A percentile compares a stretch with the other conserved stretches of the same genome.
Conservation (phyloP, 2,113 vertebrate species). For the Sceloporus undulatus region DNA sequence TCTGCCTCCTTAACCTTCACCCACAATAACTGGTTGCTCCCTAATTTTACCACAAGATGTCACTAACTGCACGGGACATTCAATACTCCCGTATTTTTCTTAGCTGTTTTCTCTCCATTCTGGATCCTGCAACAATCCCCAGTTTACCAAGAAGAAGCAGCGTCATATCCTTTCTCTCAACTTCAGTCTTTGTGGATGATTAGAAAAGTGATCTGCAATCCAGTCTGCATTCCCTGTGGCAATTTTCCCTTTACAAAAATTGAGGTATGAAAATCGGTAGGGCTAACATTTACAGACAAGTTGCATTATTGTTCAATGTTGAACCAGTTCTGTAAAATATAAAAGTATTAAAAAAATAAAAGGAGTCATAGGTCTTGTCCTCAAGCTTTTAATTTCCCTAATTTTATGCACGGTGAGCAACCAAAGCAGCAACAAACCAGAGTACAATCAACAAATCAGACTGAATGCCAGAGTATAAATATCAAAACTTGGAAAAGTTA, state of each 20-base stretch:
- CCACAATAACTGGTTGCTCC: neutral
- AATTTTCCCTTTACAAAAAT: neutral
- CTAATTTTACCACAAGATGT: constrained; percentile 72
- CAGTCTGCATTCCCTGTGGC: neutral
- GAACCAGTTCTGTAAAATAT: neutral
- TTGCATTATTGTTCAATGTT: neutral
- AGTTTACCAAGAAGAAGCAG: neutral
- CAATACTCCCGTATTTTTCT: neutral
- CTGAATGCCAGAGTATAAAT: neutral
- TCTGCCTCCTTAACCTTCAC: too few relatives aligned
- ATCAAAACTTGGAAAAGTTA: too few relatives aligned
- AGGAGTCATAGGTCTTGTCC: neutral
- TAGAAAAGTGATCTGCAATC: neutral
- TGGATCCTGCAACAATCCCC: too few relatives aligned
- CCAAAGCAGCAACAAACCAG: neutral
- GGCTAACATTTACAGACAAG: neutral
- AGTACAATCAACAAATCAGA: neutral
- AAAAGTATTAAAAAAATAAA: neutral
- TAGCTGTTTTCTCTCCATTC: neutral
- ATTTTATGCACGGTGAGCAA: neutral
- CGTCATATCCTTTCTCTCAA: neutral
- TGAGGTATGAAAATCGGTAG: neutral
- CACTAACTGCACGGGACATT: constrained; percentile 59
- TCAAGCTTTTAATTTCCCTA: neutral
- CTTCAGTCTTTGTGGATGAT: too few relatives aligned